A percentile compares a stretch with the other conserved stretches of the same genome.
These are phyloP conservation scores for Stegophylla sp. DNA, from an alignment of 2,888 invertebrate species.

Conservation along the genomic window DNA sequence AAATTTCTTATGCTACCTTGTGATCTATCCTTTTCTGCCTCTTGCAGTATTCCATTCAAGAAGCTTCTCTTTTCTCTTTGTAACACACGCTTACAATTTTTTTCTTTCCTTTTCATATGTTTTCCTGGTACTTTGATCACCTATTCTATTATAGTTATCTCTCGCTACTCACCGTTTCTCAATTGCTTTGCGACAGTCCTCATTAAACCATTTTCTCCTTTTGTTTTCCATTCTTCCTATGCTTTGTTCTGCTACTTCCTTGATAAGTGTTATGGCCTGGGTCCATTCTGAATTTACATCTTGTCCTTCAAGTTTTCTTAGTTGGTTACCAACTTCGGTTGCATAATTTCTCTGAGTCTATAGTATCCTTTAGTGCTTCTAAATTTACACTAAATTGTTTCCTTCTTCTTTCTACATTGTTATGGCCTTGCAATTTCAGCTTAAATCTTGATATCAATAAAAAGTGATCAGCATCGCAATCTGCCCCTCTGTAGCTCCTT, in stretches of 20 bases:
- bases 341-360: too few relatives aligned
- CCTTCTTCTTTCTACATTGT: too few relatives aligned
- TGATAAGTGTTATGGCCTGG: too few relatives aligned
- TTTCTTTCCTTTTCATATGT: conserved; percentile 12
- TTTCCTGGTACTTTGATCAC: not conserved
- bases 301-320: too few relatives aligned
- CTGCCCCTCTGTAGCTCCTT: conserved; percentile 21
- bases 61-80: conserved; percentile 27
- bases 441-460: too few relatives aligned
- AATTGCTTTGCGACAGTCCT: not conserved
- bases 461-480: not conserved
- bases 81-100: conserved; percentile 14
- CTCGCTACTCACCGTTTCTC: conserved; percentile 2
- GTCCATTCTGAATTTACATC: too few relatives aligned
- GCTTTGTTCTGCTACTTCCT: too few relatives aligned
- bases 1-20: conserved; percentile 29
- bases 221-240: not conserved
- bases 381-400: too few relatives aligned
- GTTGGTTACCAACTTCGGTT: too few relatives aligned
- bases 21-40: conserved; percentile 23
- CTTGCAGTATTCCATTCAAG: conserved; percentile 23
- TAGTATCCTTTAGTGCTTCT: not conserved
- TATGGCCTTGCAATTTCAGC: too few relatives aligned
- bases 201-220: not conserved
- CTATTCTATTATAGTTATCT: conserved; percentile 18